Evolutionary conservation across 1,140 invertebrate species (phyloP), one percentile per base, ranked within the genome.

Genomic region (Centruroides vittatus): DNA sequence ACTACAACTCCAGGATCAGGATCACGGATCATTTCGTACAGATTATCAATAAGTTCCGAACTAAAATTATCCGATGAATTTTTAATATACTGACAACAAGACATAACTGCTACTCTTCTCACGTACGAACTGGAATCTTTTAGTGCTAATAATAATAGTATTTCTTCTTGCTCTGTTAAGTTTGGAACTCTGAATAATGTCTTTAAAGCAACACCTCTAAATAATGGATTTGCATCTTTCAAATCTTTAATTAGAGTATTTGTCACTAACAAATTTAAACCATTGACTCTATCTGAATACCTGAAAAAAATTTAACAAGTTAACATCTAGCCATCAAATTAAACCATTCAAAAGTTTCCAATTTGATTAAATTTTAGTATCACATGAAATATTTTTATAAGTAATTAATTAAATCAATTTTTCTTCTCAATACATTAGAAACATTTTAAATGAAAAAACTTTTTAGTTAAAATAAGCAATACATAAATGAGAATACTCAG

Each of bases 181-280:
- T 58, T 59, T 6, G 52, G 57, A 51, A 62, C 56, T n/a, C 13
- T 35, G 36, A 41, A 56, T 9, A 48, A 23, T 10, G 61, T 62
- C 47, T 59, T 59, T 11, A 62, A 56, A 7, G 59, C 61, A 11
- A 62, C 35, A 47, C 36, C 59, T 59, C 61, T 49, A 3, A 62
- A 35, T 35, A 55, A 62, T 46, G 61, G 61, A 47, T 62, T 62
- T n/a, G 61, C 57, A 47, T 62, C 61, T 56, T 59, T 23, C 55
- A 62, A 62, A 56, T 62, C 61, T 51, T 62, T 62, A 3, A 59
- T 4, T 13, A 62, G 47, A 35, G 52, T 58, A 35, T 62, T 62
- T 10, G 57, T 59, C n/a, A 58, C 57, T 13, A 62, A 49, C 35
- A 62, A 56, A 56, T 59, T 62, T 41, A 62, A 59, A 46, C 59